phyloP scores from a whole-genome alignment of 2,797 vertebrate species.

The Megalops cyprinoides region DNA sequence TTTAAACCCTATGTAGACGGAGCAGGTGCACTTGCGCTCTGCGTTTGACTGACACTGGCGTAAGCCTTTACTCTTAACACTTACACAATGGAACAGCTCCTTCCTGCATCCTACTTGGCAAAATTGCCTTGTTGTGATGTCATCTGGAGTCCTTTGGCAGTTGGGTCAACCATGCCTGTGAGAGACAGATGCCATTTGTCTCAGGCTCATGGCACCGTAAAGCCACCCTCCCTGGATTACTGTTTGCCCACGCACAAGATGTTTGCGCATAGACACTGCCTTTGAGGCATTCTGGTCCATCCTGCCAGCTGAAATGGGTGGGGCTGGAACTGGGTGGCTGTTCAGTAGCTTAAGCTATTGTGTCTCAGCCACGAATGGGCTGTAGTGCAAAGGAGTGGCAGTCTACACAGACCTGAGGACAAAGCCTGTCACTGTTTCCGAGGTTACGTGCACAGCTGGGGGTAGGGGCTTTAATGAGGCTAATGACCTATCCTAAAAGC shows the following conservation, averaged over 20 bases:
- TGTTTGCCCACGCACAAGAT: not conserved
- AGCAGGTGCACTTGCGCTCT: not conserved
- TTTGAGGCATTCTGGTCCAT: not conserved
- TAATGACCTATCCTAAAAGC: not conserved
- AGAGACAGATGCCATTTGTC: too few species aligned
- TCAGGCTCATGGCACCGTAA: too few species aligned
- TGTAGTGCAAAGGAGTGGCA: not conserved
- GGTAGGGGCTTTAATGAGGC: slow-evolving; percentile 1
- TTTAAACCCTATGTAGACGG: too few species aligned
- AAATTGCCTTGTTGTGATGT: not conserved
- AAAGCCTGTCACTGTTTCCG: not conserved
- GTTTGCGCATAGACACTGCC: not conserved
- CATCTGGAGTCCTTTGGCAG: not conserved
- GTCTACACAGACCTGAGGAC: not conserved
- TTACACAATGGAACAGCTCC: not conserved
- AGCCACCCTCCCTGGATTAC: too few species aligned
- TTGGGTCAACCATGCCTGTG: not conserved
- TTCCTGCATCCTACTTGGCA: not conserved
- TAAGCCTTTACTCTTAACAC: too few species aligned
- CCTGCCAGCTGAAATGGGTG: not conserved
- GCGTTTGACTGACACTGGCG: not conserved
- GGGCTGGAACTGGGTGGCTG: not conserved
- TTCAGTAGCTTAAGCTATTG: not conserved
- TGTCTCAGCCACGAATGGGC: not conserved
- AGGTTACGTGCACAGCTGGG: not conserved